These are phyloP conservation scores for Amphiprion clarkii DNA, from an alignment of 2,797 vertebrate genomes.

Conservation along the genomic window DNA sequence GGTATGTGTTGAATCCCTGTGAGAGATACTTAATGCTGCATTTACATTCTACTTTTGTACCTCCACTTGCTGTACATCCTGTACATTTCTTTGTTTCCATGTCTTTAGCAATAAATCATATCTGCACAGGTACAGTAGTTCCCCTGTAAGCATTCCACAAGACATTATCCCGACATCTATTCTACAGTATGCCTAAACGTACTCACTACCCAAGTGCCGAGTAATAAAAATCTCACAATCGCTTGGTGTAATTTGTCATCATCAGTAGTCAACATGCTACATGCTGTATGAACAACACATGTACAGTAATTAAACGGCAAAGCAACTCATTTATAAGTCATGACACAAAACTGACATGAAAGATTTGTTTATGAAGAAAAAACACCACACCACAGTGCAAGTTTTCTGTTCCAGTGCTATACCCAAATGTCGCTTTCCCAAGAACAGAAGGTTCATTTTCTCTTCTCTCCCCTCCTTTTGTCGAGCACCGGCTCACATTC, in stretches of 20 bases:
- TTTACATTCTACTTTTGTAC: conserved; percentile 51
- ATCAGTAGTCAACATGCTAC: conserved; percentile 29
- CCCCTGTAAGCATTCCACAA: not conserved
- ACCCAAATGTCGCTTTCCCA: conserved; percentile 33
- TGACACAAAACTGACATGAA: conserved; percentile 38
- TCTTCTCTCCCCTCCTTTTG: conserved; percentile 17
- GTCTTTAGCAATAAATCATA: conserved; percentile 12
- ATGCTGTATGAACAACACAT: conserved; percentile 35
- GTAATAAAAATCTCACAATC: too few relatives aligned
- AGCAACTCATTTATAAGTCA: conserved; percentile 48
- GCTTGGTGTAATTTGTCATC: conserved; percentile 39
- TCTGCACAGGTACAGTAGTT: not conserved
- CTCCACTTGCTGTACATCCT: not conserved
- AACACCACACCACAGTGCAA: conserved; percentile 32
- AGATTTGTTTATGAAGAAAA: conserved; percentile 37
- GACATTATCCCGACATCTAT: not conserved
- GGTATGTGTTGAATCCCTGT: conserved; percentile 39
- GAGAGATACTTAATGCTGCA: conserved; percentile 49
- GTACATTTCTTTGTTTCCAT: not conserved
- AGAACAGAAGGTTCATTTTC: conserved; percentile 48
- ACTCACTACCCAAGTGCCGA: not conserved
- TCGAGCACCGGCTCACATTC: conserved; percentile 28
- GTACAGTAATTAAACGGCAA: conserved; percentile 50
- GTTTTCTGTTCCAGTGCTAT: conserved; percentile 15
- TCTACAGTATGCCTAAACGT: not conserved